Evolutionary conservation across 2,797 vertebrate genomes (phyloP).

Genomic region (Lepilemur ruficaudatus): DNA sequence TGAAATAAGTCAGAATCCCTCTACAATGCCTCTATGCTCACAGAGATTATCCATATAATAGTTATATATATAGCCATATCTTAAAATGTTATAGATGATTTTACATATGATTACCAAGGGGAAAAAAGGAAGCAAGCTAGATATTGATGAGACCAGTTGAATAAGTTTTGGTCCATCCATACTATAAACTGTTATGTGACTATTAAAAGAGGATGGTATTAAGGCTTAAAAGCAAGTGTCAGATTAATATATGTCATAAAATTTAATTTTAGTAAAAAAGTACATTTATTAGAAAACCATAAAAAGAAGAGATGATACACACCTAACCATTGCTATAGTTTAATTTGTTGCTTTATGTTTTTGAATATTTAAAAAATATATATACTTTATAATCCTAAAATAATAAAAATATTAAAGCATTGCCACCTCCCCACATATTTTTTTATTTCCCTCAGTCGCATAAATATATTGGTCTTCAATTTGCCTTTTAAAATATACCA

Average conservation of each 20-base stretch:
- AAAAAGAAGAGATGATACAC: background rate
- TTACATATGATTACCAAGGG: background rate
- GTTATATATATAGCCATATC: background rate
- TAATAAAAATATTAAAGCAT: background rate
- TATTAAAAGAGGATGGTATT: background rate
- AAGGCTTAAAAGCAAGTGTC: background rate
- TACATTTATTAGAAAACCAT: background rate
- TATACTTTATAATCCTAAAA: slow-evolving; percentile 26
- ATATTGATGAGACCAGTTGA: background rate
- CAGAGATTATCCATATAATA: background rate
- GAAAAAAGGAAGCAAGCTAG: background rate
- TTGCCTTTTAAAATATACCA: background rate
- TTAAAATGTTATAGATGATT: background rate
- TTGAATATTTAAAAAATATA: slow-evolving; percentile 16
- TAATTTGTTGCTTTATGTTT: background rate
- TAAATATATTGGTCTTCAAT: background rate
- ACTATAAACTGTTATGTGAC: background rate
- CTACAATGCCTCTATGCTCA: background rate
- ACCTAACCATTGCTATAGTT: background rate
- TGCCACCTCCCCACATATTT: background rate
- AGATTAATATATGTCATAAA: background rate
- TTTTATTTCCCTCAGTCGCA: background rate
- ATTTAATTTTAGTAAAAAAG: slow-evolving; percentile 24
- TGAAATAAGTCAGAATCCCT: background rate
- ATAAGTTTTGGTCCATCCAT: background rate